A percentile compares a stretch with the other conserved stretches of the same genome.
phyloP scores from a whole-genome alignment of 2,113 vertebrate species.

The Lota lota region DNA sequence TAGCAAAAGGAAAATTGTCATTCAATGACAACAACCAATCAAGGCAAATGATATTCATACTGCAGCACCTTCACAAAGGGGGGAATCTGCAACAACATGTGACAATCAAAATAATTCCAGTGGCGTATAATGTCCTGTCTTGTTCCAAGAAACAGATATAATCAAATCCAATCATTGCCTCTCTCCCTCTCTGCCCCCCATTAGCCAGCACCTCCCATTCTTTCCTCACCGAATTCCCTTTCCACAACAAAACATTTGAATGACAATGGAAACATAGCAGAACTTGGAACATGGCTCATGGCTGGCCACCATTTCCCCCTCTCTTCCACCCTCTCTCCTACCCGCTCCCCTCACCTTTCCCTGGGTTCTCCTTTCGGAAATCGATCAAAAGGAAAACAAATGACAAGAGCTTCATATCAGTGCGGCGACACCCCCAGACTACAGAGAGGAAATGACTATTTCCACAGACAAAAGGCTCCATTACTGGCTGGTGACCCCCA shows the following conservation, averaged over 20 bases:
- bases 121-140: constrained; percentile 48
- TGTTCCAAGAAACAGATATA: constrained; percentile 60
- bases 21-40: too few species aligned
- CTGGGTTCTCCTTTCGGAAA: constrained; percentile 47
- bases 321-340: constrained; percentile 22
- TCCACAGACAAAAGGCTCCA: constrained; percentile 73
- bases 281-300: constrained; percentile 36
- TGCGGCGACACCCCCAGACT: constrained; percentile 59
- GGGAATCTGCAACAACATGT: constrained; percentile 5
- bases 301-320: constrained; percentile 22
- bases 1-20: too few species aligned
- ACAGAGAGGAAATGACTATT: constrained; percentile 72
- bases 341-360: constrained; percentile 33
- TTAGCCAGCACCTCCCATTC: constrained; percentile 64
- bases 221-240: constrained; percentile 52
- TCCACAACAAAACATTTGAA: constrained; percentile 69
- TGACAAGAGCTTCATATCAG: constrained; percentile 62
- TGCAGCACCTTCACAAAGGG: too few species aligned
- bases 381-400: constrained; percentile 67
- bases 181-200: constrained; percentile 62
- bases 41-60: too few species aligned
- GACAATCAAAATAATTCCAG: constrained; percentile 50
- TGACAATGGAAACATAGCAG: constrained; percentile 58
- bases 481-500: constrained; percentile 68
- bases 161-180: constrained; percentile 68